A percentile compares a stretch with the other conserved stretches of the same genome.
Conservation (phyloP, 37 sponge, comb jelly and placozoan genomes). For the Halichondria panicea region DNA sequence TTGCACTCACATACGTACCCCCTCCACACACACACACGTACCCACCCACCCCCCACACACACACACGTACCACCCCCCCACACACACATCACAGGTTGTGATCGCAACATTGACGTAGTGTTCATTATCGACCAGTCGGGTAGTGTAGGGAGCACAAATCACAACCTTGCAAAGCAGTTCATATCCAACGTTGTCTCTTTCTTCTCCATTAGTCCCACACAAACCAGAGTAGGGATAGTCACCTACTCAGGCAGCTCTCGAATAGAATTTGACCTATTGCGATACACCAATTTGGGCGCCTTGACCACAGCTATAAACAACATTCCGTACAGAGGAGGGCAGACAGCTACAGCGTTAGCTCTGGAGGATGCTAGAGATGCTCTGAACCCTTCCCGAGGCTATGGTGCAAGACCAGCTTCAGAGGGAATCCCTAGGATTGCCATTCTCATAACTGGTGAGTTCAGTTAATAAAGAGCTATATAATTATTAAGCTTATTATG, state of each 20-base stretch:
- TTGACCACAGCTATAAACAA: constrained; percentile 15
- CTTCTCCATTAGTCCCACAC: constrained; percentile 56
- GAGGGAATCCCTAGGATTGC: constrained; percentile 78
- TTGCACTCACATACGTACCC: too few relatives aligned
- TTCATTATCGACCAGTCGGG: constrained; percentile 83
- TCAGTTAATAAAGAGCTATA: too few relatives aligned
- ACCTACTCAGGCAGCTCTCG: constrained; percentile 47
- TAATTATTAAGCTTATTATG: too few relatives aligned
- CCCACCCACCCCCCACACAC: too few relatives aligned
- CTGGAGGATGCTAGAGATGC: constrained; percentile 27
- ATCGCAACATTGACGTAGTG: constrained; percentile 59
- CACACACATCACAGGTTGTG: constrained; percentile 76
- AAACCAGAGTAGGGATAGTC: constrained; percentile 62
- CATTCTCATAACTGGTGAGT: constrained; percentile 84
- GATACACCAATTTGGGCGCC: constrained; percentile 4
- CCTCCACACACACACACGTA: too few relatives aligned
- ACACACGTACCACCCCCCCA: too few relatives aligned
- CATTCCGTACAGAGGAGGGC: constrained; percentile 52
- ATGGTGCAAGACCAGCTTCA: constrained; percentile 73
- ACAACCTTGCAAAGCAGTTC: constrained; percentile 58
- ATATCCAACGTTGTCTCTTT: constrained; percentile 57
- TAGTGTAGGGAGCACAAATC: constrained; percentile 69
- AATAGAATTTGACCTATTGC: constrained; percentile 52
- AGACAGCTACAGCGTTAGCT: constrained; percentile 60
- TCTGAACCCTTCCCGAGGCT: constrained; percentile 27